phyloP scores from a whole-genome alignment of 1,140 invertebrate species.

The Dinoponera quadriceps region DNA sequence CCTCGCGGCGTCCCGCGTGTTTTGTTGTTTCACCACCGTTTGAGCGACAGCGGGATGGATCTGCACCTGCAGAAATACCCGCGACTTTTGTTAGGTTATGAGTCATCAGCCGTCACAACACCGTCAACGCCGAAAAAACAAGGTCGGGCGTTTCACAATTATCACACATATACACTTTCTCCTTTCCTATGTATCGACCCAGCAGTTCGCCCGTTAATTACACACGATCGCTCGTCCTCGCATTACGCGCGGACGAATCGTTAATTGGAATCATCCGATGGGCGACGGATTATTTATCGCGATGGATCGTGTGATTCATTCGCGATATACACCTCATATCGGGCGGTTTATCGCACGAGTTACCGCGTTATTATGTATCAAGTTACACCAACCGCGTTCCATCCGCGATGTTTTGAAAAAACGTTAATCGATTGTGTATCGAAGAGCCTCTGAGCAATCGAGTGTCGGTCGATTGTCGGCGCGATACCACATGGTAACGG shows the following conservation, averaged over 20 bases:
- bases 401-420: neutral
- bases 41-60: neutral
- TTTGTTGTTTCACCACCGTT: neutral
- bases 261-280: neutral
- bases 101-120: neutral
- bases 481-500: conserved; percentile 71
- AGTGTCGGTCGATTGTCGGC: conserved; percentile 40
- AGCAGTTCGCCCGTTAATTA: neutral
- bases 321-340: neutral
- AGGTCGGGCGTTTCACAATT: neutral
- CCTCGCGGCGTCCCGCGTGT: neutral
- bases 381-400: neutral
- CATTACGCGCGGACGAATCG: neutral
- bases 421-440: conserved; percentile 19
- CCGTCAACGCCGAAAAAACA: neutral
- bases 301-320: neutral
- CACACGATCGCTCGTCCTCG: neutral
- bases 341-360: neutral
- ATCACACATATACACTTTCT: too few species aligned
- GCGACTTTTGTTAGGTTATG: neutral
- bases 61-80: neutral
- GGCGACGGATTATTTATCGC: neutral
- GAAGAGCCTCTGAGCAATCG: neutral
- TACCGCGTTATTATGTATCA: neutral
- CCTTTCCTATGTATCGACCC: neutral